phyloP scores from a whole-genome alignment of 2,888 invertebrate species.

The Colostygia pectinataria region DNA sequence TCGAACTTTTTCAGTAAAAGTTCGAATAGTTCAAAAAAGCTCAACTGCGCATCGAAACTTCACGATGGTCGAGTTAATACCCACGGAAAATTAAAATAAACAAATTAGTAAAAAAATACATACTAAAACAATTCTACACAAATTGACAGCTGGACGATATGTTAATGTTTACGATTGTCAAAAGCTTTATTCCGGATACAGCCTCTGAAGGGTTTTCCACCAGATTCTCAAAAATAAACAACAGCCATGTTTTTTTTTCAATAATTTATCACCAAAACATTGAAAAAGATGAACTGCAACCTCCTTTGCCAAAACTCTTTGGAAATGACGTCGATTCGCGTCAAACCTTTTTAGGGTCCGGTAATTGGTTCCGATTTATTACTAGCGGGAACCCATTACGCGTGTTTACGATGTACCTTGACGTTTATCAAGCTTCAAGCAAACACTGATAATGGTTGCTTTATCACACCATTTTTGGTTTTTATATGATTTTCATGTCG shows the following conservation, averaged over 20 bases:
- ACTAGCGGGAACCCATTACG: constrained; percentile 20
- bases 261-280: constrained; percentile 9
- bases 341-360: constrained; percentile 12
- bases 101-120: no score
- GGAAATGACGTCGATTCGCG: not conserved
- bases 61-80: no score
- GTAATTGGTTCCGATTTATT: constrained; percentile 17
- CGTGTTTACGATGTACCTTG: constrained; percentile 12
- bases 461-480: constrained; percentile 5
- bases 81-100: no score
- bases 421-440: constrained; percentile 10
- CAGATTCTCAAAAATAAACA: not conserved
- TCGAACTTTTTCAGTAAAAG: no score
- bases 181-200: no score
- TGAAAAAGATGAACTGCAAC: constrained; percentile 7
- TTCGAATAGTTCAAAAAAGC: no score
- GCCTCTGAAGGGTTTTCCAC: no score
- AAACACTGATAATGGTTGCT: constrained; percentile 5
- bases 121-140: no score
- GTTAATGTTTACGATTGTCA: no score
- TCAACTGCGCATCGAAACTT: no score
- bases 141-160: no score
- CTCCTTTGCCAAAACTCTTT: not conserved
- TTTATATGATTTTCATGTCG: constrained; percentile 7
- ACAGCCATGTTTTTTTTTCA: not conserved